Conservation (phyloP, 2,113 vertebrate genomes). For the Engystomops pustulosus region DNA sequence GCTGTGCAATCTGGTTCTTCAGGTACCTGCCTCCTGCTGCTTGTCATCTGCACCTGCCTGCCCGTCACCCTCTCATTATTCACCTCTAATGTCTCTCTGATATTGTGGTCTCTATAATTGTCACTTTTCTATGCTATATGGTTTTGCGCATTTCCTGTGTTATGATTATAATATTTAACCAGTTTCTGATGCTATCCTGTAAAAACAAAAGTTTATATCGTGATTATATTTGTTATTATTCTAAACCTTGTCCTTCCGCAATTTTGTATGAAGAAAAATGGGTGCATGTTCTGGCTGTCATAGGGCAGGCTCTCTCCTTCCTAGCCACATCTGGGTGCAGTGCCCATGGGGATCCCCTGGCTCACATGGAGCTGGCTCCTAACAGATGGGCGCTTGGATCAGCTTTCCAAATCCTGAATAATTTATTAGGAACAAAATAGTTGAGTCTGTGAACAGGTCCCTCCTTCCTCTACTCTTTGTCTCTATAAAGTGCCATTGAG, state of each 20-base stretch:
- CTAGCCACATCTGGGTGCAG: constrained; percentile 57
- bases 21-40: constrained; percentile 28
- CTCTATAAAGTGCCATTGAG: constrained; percentile 69
- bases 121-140: not conserved
- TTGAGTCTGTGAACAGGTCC: constrained; percentile 68
- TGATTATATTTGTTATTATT: not conserved
- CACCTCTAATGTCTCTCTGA: constrained; percentile 7
- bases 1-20: constrained; percentile 36
- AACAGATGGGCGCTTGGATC: constrained; percentile 67
- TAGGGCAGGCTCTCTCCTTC: constrained; percentile 50
- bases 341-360: constrained; percentile 62
- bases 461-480: constrained; percentile 65
- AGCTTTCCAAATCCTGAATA: constrained; percentile 74
- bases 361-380: constrained; percentile 60
- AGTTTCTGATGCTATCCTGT: not conserved
- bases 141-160: not conserved
- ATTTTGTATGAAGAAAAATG: not conserved
- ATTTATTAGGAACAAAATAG: constrained; percentile 77
- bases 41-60: constrained; percentile 19
- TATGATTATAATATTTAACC: not conserved
- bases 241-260: not conserved
- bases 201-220: too few species aligned
- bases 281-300: constrained; percentile 25
- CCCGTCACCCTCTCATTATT: constrained; percentile 19
- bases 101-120: constrained; percentile 7